Evolutionary conservation across 2,888 invertebrate species (phyloP), one percentile per base, ranked within the genome.

Genomic region (Agrochola litura): DNA sequence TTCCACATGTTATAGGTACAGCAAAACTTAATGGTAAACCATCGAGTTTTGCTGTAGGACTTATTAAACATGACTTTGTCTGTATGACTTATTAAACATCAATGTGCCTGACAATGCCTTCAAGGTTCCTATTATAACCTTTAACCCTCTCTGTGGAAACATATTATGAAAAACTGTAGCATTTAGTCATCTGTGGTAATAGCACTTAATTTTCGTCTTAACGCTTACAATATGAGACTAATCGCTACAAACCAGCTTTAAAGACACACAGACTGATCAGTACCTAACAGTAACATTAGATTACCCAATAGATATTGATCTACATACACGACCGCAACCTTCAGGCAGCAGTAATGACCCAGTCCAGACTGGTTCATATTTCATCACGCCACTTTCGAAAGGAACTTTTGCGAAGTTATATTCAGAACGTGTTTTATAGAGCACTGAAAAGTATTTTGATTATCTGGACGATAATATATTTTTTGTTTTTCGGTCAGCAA

Each of bases 271-370:
- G 72, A 54, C 41, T 72, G 56, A 82, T 64, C 79, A 74, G 70
- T 80, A 30, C 30, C 30, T 30, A 83, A 78, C 79, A 71, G 73
- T 81, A 61, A 56, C 56, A 68, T 79, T 82, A 69, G 76, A 82
- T 90, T 89, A 85, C 84, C 72, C 76, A 89, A 89, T 88, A 86
- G 89, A 90, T 88, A 71, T 61, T 88, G 81, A 90, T 91, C 90
- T 87, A 76, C 85, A 82, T 83, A 81, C 86, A 78, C 83, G 86
- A 83, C 49, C 67, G 19, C 54, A 81, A 89, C 91, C 91, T 91
- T 89, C 90, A 75, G 71, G 46, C 77, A 71, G 84, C 84, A 85
- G 79, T 83, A 84, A 84, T 90, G 87, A 87, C 87, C 86, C 70
- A 73, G 72, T 76, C 49, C 72, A 80, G 83, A 90, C 90, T 86